These are phyloP conservation scores for Allacma fusca DNA, from an alignment of 2,888 invertebrate genomes.

Conservation along the genomic window DNA sequence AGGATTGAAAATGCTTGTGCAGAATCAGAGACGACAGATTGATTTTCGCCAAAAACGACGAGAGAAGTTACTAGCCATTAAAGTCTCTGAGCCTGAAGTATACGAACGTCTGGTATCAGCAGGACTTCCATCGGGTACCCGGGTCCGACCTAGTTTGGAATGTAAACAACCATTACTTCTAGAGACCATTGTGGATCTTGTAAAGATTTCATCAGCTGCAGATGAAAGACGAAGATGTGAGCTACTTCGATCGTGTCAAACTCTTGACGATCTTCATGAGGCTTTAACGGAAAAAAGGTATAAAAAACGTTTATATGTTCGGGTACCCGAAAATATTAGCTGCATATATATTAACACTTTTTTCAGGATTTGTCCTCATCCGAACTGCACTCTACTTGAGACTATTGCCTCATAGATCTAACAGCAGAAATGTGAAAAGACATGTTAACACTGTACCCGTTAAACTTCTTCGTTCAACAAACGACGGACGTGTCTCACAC, in stretches of 20 bases:
- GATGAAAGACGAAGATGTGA: constrained; percentile 27
- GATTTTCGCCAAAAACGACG: not conserved
- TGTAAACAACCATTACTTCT: constrained; percentile 61
- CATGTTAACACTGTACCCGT: constrained; percentile 42
- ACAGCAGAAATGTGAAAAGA: constrained; percentile 16
- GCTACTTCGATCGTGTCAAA: constrained; percentile 30
- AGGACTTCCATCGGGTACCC: not conserved
- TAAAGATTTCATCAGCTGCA: constrained; percentile 60
- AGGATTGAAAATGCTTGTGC: not conserved
- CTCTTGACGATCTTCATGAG: constrained; percentile 39
- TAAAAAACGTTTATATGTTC: no score
- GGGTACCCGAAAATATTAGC: no score
- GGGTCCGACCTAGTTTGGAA: constrained; percentile 53
- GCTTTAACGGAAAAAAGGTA: not conserved
- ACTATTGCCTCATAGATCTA: constrained; percentile 9
- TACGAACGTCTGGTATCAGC: not conserved
- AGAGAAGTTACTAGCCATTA: not conserved
- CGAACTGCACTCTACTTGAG: constrained; percentile 31
- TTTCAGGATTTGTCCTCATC: constrained; percentile 28
- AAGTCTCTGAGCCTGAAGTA: not conserved
- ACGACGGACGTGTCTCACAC: constrained; percentile 5
- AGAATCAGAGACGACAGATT: not conserved
- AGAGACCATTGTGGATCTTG: constrained; percentile 62
- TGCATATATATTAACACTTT: no score
- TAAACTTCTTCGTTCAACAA: constrained; percentile 16